Evolutionary conservation across 2,888 invertebrate genomes (phyloP), one percentile per base, ranked within the genome.

Genomic region (Tigriopus californicus): DNA sequence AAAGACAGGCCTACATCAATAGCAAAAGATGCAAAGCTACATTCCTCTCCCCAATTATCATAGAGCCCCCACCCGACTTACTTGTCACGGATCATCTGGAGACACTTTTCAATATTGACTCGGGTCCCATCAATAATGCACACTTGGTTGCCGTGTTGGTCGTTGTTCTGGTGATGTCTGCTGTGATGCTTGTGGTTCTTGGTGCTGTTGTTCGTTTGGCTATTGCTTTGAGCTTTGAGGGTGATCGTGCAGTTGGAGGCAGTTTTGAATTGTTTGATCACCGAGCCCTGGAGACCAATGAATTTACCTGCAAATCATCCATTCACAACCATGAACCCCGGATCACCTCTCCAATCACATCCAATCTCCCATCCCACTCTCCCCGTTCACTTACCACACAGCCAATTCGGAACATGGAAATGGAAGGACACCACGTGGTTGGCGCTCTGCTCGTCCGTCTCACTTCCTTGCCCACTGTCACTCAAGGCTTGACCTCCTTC

Each of bases 41-140:
- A n/a, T n/a, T n/a, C n/a, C n/a, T n/a, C n/a, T n/a, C n/a, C n/a
- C n/a, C n/a, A n/a, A n/a, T n/a, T n/a, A n/a, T n/a, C n/a, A n/a
- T n/a, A n/a, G n/a, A n/a, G n/a, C n/a, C n/a, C n/a, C n/a, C n/a
- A n/a, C n/a, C n/a, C n/a, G n/a, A 18, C 46, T 52, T 52, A 57
- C 70, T 83, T 83, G 64, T 83, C 80, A 66, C 86, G 79, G 65
- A 95, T 87, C 75, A 89, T 78, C 66, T 79, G 79, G 70, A 92
- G 73, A 41, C 92, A 91, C 64, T 79, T 77, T 65, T 83, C 82
- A 64, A 94, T 85, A 69, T 85, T 84, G 65, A 73, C 75, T 65
- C 82, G 80, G 52, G 80, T 78, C 65, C 87, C 86, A 81, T 59
- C 59, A n/a, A 59, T 41, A 15, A 59, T 59, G 52, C 51, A 56